These are phyloP conservation scores for Tragelaphus buxtoni DNA, from an alignment of 2,113 vertebrate genomes.

Conservation along the genomic window DNA sequence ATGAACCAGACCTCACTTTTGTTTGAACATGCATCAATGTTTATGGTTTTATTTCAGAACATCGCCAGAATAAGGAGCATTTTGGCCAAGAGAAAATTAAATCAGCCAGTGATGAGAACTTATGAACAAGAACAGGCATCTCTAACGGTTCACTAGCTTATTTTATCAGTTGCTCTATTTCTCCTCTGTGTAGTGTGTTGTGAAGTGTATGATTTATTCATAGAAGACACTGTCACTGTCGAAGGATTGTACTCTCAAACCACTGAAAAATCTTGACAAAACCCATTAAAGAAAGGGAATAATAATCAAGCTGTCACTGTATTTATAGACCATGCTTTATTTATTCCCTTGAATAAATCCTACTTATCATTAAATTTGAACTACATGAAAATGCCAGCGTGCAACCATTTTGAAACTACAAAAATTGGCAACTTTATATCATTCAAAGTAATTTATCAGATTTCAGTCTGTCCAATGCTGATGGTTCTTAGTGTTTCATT, in stretches of 20 bases:
- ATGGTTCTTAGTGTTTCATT: background rate
- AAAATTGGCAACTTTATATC: background rate
- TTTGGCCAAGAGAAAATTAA: conserved; percentile 69
- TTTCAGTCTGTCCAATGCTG: conserved; percentile 20
- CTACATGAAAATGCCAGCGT: background rate
- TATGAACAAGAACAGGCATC: conserved; percentile 70
- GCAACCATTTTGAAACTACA: background rate
- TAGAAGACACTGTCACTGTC: conserved; percentile 57
- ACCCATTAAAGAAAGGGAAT: conserved; percentile 68
- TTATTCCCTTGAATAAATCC: conserved; percentile 55
- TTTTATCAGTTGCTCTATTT: conserved; percentile 70
- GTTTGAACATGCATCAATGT: conserved; percentile 39
- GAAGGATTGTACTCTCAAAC: conserved; percentile 62
- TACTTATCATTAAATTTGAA: conserved; percentile 39
- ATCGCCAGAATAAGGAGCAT: conserved; percentile 29
- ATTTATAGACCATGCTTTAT: conserved; percentile 64
- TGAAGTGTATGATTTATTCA: conserved; percentile 79
- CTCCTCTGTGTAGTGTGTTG: conserved; percentile 58
- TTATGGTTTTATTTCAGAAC: conserved; percentile 59
- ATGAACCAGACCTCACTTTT: conserved; percentile 51
- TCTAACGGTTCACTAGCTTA: conserved; percentile 58
- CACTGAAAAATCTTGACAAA: conserved; percentile 69
- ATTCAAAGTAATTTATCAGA: background rate
- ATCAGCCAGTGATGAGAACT: conserved; percentile 71
- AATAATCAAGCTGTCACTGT: conserved; percentile 56